Evolutionary conservation across 1,140 invertebrate genomes (phyloP), one percentile per base, ranked within the genome.

Genomic region (Spodoptera frugiperda): DNA sequence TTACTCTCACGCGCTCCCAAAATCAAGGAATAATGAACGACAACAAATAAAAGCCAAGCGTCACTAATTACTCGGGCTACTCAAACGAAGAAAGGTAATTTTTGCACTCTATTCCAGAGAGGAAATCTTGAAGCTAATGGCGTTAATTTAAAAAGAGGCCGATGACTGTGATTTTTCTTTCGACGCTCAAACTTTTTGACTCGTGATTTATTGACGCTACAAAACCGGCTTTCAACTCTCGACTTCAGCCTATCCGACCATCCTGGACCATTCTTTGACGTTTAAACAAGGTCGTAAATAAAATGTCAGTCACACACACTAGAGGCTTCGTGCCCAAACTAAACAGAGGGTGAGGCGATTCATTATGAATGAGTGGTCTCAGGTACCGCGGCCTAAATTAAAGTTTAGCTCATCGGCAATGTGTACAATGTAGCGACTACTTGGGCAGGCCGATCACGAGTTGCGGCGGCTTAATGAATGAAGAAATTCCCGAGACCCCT

Each of bases 41-140:
- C 92, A 93, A 94, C 92, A 94, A 94, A 94, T 94, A 94, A 94
- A 94, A 94, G 84, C 93, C 89, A 82, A 94, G 93, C 93, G 91
- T 94, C 91, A 94, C 94, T 94, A 94, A 94, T 94, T 94, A 94
- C 93, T 91, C 70, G 86, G 81, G 76, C 78, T 84, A 83, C 84
- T 93, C 91, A 86, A 87, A 90, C 87, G 87, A 86, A 90, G 91
- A 90, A 88, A 89, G 89, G 90, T 91, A 93, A 92, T 93, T 91
- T 90, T 91, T 90, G 89, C 91, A 91, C 89, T 93, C 90, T 86
- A 91, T 93, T 91, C 84, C 82, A 80, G 88, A 88, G 84, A 89
- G 90, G 85, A 90, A 91, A 91, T 92, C 89, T 92, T 75, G 75
- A 88, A 87, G 90, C 86, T 92, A 92, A 92, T 92, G 90, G 90